Evolutionary conservation across 2,888 invertebrate species (phyloP).

Genomic region (Adela reaumurella): DNA sequence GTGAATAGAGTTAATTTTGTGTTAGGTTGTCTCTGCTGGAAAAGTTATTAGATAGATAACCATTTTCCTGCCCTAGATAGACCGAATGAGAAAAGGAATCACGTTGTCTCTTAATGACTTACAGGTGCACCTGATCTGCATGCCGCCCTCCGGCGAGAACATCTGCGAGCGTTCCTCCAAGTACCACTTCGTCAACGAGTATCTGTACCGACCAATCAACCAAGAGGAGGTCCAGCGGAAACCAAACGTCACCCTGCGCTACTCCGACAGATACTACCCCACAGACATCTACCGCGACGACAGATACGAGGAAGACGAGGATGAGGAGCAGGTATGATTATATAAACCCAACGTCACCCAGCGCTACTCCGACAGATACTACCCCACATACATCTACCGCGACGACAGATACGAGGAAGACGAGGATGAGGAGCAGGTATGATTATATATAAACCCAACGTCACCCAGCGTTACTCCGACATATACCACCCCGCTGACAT

Average conservation of each 20-base stretch:
- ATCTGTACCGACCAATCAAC: constrained; percentile 84
- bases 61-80: no score
- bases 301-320: constrained; percentile 51
- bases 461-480: constrained; percentile 30
- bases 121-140: constrained; percentile 88
- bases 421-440: constrained; percentile 38
- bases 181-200: constrained; percentile 90
- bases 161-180: constrained; percentile 86
- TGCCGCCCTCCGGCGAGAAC: constrained; percentile 86
- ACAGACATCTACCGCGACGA: constrained; percentile 70
- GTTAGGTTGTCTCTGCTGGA: no score
- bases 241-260: constrained; percentile 74
- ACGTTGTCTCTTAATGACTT: not conserved
- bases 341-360: no score
- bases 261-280: constrained; percentile 82
- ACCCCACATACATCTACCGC: constrained; percentile 75
- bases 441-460: constrained; percentile 3
- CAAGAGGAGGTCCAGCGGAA: constrained; percentile 76
- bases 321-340: constrained; percentile 29
- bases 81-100: no score
- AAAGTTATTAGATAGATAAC: no score
- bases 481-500: constrained; percentile 79
- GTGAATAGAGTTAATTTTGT: no score
- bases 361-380: constrained; percentile 61
- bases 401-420: constrained; percentile 56